Percentiles rank a stretch among this genome's conserved stretches.
Conservation (phyloP, 1,140 invertebrate species). For the Drosophila arawakana region DNA sequence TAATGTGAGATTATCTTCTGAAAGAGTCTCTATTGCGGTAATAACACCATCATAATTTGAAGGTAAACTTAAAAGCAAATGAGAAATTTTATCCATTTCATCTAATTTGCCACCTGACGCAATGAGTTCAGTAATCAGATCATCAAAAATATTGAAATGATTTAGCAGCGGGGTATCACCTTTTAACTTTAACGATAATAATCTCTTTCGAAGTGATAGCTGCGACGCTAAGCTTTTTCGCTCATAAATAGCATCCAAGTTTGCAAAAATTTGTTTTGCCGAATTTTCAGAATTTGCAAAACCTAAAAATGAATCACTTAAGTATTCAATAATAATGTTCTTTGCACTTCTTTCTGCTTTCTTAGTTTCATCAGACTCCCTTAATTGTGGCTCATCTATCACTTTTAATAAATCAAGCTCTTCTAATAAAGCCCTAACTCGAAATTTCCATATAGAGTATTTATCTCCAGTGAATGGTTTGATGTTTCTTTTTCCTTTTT, state of each 20-base stretch:
- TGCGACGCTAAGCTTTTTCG: no score
- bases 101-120: no score
- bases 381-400: conserved; percentile 17
- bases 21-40: no score
- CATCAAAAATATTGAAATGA: no score
- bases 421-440: not conserved
- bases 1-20: no score
- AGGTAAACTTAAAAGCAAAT: no score
- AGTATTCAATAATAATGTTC: conserved; percentile 74
- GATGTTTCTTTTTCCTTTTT: conserved; percentile 23
- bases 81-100: no score
- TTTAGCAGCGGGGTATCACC: no score
- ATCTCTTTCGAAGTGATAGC: no score
- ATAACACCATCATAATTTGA: no score
- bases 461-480: conserved; percentile 25
- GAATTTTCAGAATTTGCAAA: conserved; percentile 68
- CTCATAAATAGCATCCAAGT: conserved; percentile 81
- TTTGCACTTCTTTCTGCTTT: conserved; percentile 66
- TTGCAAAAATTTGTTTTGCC: conserved; percentile 74
- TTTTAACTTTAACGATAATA: no score
- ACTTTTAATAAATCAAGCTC: conserved; percentile 3
- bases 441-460: conserved; percentile 27
- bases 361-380: conserved; percentile 24
- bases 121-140: no score
- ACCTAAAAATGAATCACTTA: conserved; percentile 75